Conservation (phyloP, 2,113 vertebrate genomes). For the Salvelinus namaycush region DNA sequence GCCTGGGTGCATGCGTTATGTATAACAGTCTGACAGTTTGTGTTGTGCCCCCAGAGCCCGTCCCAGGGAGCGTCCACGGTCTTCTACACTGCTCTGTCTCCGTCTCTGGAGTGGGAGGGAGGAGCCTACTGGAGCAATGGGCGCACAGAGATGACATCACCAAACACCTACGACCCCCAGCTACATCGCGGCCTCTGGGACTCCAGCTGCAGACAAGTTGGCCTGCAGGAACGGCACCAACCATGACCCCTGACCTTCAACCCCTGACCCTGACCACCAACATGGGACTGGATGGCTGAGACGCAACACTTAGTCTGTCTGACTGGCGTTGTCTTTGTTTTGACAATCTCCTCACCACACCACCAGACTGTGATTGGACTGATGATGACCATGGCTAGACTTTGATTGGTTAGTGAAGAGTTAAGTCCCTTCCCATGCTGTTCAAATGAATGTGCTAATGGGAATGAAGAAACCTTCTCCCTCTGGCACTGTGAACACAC, state of each 20-base stretch:
- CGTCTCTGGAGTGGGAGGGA: slow-evolving; percentile 53
- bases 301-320: slow-evolving; percentile 26
- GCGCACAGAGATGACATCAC: slow-evolving; percentile 46
- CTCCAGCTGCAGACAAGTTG: slow-evolving; percentile 55
- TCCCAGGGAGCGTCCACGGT: slow-evolving; percentile 62
- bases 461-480: slow-evolving; percentile 26
- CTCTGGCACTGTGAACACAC: slow-evolving; percentile 42
- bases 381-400: background rate
- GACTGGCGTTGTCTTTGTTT: slow-evolving; percentile 26
- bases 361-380: slow-evolving; percentile 42
- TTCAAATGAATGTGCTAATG: slow-evolving; percentile 52
- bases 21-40: slow-evolving; percentile 39
- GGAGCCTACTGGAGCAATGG: slow-evolving; percentile 67
- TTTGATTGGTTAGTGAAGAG: background rate
- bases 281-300: slow-evolving; percentile 7
- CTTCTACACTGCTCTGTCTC: slow-evolving; percentile 55
- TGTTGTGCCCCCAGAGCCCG: slow-evolving; percentile 56
- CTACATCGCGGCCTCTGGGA: slow-evolving; percentile 64
- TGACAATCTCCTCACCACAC: slow-evolving; percentile 30
- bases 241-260: no score
- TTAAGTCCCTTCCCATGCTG: background rate
- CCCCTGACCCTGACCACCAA: background rate
- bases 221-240: slow-evolving; percentile 11
- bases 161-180: slow-evolving; percentile 47
- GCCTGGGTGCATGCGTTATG: background rate